These are phyloP conservation scores for Otolemur crassicaudatus DNA, from an alignment of 2,797 vertebrate species.

Conservation along the genomic window DNA sequence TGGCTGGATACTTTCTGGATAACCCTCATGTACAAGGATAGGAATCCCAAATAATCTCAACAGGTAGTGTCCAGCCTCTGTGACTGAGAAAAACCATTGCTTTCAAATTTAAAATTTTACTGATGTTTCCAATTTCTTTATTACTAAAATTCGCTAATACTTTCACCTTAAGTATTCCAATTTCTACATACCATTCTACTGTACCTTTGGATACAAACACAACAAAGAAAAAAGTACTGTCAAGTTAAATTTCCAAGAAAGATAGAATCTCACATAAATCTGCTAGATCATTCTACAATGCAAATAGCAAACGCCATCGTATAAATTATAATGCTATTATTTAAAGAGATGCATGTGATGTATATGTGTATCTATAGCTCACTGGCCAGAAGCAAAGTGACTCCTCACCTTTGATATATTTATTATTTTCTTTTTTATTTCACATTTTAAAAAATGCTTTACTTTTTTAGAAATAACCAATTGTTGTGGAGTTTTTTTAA, in stretches of 20 bases:
- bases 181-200: background rate
- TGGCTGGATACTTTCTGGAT: too few relatives aligned
- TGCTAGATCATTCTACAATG: background rate
- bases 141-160: background rate
- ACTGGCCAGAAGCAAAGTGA: background rate
- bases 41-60: background rate
- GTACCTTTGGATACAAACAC: background rate
- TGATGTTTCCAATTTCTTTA: background rate
- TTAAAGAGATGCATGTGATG: background rate
- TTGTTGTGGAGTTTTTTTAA: too few relatives aligned
- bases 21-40: background rate
- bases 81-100: background rate
- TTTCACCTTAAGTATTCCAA: background rate
- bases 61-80: background rate
- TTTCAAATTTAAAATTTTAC: background rate
- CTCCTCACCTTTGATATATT: background rate
- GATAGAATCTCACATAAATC: background rate
- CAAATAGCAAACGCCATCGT: background rate
- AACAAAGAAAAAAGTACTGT: background rate
- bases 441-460: too few relatives aligned
- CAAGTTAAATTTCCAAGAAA: background rate
- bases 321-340: background rate
- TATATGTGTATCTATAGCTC: background rate
- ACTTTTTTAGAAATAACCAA: too few relatives aligned
- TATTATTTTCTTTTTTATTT: too few relatives aligned